These are phyloP conservation scores for Pseudopleuronectes americanus DNA, from an alignment of 2,797 vertebrate species.

Conservation along the genomic window DNA sequence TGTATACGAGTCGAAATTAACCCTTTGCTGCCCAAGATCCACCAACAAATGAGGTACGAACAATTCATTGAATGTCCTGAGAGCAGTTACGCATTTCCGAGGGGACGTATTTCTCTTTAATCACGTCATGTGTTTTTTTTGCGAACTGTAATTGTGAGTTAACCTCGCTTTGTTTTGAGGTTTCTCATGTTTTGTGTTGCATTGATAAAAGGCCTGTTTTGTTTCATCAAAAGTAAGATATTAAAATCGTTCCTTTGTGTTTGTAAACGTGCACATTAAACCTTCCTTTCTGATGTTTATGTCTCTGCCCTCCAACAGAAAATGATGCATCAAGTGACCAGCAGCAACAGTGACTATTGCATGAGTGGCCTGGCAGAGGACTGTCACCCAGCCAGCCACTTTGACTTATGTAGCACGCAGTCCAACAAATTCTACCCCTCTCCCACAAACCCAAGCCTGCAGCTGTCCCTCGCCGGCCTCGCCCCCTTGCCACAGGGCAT, in stretches of 20 bases:
- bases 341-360: constrained; percentile 91
- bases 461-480: constrained; percentile 80
- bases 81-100: background rate
- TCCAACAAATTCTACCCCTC: constrained; percentile 92
- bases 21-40: constrained; percentile 74
- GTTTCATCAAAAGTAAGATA: constrained; percentile 39
- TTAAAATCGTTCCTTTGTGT: constrained; percentile 18
- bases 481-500: constrained; percentile 84
- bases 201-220: constrained; percentile 39
- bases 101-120: rapidly evolving
- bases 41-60: constrained; percentile 82
- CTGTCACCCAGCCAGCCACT: constrained; percentile 91
- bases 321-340: constrained; percentile 98
- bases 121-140: constrained; percentile 8
- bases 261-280: constrained; percentile 2
- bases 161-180: constrained; percentile 14
- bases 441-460: constrained; percentile 74
- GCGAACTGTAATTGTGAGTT: constrained; percentile 4
- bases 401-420: constrained; percentile 92
- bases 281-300: constrained; percentile 35
- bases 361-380: constrained; percentile 92
- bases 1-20: constrained; percentile 77
- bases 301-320: constrained; percentile 80
- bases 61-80: constrained; percentile 32
- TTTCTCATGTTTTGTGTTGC: constrained; percentile 24